Percentiles rank a stretch among this genome's conserved stretches.
phyloP scores from a whole-genome alignment of 2,888 invertebrate genomes.

The Azorinus chamasolen region DNA sequence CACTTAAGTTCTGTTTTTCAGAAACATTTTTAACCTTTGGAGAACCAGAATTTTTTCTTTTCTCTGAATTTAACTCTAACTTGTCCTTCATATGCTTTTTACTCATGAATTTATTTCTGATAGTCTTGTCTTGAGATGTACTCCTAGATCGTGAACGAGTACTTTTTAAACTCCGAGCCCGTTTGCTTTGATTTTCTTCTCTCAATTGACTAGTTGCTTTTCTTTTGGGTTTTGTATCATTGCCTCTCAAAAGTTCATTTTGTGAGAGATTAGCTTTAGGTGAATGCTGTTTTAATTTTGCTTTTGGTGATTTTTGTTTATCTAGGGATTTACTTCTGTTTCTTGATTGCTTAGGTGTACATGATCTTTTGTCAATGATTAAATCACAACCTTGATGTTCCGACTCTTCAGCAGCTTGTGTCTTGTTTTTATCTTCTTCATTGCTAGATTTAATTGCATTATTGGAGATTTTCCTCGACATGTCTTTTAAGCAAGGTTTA shows the following conservation, averaged over 20 bases:
- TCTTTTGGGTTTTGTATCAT: conserved; percentile 8
- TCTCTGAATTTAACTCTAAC: neutral
- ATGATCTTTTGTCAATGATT: no score
- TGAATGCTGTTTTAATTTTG: no score
- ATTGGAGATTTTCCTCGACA: no score
- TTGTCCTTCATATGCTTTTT: neutral
- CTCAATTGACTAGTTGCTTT: neutral
- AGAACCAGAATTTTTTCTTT: neutral
- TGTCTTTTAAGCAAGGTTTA: no score
- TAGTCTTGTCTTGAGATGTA: neutral
- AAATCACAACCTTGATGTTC: no score
- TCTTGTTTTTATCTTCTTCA: no score
- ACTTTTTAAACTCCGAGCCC: neutral
- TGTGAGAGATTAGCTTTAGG: neutral
- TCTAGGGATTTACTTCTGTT: no score
- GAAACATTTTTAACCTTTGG: neutral
- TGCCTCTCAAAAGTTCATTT: neutral
- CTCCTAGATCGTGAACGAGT: conserved; percentile 4
- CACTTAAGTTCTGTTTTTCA: neutral
- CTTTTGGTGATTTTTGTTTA: no score
- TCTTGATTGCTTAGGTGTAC: no score
- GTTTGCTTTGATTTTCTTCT: neutral
- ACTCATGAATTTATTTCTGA: neutral
- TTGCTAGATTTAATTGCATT: neutral
- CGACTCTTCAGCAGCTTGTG: no score